Percentiles rank a stretch among this genome's conserved stretches.
phyloP scores from a whole-genome alignment of 1,140 invertebrate species.

The Uloborus diversus region DNA sequence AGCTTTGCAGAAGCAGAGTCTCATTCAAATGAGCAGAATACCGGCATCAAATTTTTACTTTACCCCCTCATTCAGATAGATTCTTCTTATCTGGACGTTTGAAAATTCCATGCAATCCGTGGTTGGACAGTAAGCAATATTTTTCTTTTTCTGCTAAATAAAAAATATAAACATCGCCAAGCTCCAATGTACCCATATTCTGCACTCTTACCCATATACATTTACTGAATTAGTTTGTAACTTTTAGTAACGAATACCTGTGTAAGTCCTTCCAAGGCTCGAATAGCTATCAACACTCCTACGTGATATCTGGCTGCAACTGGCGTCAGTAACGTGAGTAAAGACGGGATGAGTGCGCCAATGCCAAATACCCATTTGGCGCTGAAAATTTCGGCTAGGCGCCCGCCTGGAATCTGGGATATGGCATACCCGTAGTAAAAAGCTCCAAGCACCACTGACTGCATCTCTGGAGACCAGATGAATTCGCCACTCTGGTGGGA shows the following conservation, averaged over 20 bases:
- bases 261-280: constrained; percentile 86
- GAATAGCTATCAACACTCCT: constrained; percentile 73
- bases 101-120: too few relatives aligned
- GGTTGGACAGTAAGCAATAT: too few relatives aligned
- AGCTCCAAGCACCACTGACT: constrained; percentile 75
- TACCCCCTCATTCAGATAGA: too few relatives aligned
- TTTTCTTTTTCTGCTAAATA: too few relatives aligned
- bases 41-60: too few relatives aligned
- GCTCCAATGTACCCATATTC: too few relatives aligned
- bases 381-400: constrained; percentile 79
- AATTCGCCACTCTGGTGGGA: constrained; percentile 54
- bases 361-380: constrained; percentile 86
- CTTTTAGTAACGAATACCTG: constrained; percentile 77
- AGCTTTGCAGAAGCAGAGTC: too few relatives aligned
- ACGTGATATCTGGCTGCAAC: constrained; percentile 67
- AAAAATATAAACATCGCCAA: too few relatives aligned
- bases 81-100: too few relatives aligned
- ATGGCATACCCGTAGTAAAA: constrained; percentile 89
- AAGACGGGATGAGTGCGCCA: constrained; percentile 80
- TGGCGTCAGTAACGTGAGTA: constrained; percentile 78
- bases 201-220: too few relatives aligned
- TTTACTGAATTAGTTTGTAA: too few relatives aligned
- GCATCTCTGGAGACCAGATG: constrained; percentile 57
- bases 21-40: too few relatives aligned
- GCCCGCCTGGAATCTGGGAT: constrained; percentile 82